Percentiles rank a stretch among this genome's conserved stretches.
phyloP scores from a whole-genome alignment of 1,140 invertebrate genomes.

The Brachionus paranguensis region DNA sequence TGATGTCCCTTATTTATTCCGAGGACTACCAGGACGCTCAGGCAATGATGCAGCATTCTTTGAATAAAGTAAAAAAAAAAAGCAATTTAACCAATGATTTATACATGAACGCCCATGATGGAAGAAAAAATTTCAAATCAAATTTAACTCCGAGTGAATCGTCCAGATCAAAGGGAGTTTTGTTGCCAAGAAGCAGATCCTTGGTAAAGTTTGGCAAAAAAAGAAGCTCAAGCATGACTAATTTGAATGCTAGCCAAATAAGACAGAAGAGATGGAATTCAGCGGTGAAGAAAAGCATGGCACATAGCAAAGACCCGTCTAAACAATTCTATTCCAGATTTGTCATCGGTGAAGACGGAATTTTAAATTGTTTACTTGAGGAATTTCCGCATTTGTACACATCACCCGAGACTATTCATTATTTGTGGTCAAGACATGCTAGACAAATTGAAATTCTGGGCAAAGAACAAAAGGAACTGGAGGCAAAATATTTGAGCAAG shows the following conservation, averaged over 20 bases:
- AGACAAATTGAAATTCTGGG: constrained; percentile 52
- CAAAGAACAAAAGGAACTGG: constrained; percentile 46
- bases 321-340: constrained; percentile 22
- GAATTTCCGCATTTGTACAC: constrained; percentile 54
- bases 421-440: constrained; percentile 50
- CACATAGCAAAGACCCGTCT: not conserved
- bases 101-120: not conserved
- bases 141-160: not conserved
- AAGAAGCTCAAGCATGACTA: constrained; percentile 4
- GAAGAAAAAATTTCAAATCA: not conserved
- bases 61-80: constrained; percentile 7
- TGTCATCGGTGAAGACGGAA: constrained; percentile 9
- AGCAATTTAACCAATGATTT: constrained; percentile 9
- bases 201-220: constrained; percentile 12
- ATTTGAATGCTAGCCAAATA: not conserved
- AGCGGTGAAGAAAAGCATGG: not conserved
- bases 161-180: constrained; percentile 3
- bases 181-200: not conserved
- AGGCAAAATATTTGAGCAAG: constrained; percentile 46
- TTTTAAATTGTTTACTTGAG: constrained; percentile 44
- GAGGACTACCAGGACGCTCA: constrained; percentile 27
- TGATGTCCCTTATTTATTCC: not conserved
- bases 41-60: constrained; percentile 1
- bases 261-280: constrained; percentile 11
- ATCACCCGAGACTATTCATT: constrained; percentile 52